These are phyloP conservation scores for Cremastinae sp. DNA, from an alignment of 2,888 invertebrate species.

Conservation along the genomic window DNA sequence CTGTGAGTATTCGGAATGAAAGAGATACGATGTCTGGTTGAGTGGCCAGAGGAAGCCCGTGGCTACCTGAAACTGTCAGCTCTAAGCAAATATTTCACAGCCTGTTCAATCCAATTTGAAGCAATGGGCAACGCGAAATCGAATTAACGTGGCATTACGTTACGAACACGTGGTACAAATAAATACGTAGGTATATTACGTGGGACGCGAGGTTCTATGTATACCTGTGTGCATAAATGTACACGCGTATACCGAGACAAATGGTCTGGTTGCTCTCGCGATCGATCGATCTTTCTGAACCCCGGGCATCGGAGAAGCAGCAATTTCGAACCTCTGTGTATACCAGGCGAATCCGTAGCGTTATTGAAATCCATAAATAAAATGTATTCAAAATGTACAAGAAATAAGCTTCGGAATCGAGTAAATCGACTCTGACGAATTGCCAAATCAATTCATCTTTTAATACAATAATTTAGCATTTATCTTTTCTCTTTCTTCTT, in stretches of 20 bases:
- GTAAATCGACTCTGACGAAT: slow-evolving; percentile 16
- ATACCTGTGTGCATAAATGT: slow-evolving; percentile 34
- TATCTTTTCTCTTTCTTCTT: too few relatives aligned
- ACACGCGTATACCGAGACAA: slow-evolving; percentile 8
- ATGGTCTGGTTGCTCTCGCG: slow-evolving; percentile 34
- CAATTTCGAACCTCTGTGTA: slow-evolving; percentile 33
- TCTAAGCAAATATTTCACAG: slow-evolving; percentile 75
- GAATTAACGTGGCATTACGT: slow-evolving; percentile 73
- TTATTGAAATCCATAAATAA: slow-evolving; percentile 34
- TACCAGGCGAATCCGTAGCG: slow-evolving; percentile 3
- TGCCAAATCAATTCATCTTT: slow-evolving; percentile 16
- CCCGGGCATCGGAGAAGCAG: slow-evolving; percentile 36
- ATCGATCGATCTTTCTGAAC: slow-evolving; percentile 52
- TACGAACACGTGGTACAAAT: slow-evolving; percentile 58
- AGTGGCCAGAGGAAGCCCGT: slow-evolving; percentile 58
- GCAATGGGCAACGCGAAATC: slow-evolving; percentile 71
- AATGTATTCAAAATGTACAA: background rate
- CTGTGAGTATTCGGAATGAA: slow-evolving; percentile 17
- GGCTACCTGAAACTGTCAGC: slow-evolving; percentile 61
- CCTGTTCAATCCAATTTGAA: slow-evolving; percentile 73
- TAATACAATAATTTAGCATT: background rate
- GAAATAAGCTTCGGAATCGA: slow-evolving; percentile 1
- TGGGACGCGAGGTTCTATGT: background rate
- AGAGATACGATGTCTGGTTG: slow-evolving; percentile 40
- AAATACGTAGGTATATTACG: slow-evolving; percentile 51